phyloP scores from a whole-genome alignment of 2,888 invertebrate species.

The Athalia cordata region DNA sequence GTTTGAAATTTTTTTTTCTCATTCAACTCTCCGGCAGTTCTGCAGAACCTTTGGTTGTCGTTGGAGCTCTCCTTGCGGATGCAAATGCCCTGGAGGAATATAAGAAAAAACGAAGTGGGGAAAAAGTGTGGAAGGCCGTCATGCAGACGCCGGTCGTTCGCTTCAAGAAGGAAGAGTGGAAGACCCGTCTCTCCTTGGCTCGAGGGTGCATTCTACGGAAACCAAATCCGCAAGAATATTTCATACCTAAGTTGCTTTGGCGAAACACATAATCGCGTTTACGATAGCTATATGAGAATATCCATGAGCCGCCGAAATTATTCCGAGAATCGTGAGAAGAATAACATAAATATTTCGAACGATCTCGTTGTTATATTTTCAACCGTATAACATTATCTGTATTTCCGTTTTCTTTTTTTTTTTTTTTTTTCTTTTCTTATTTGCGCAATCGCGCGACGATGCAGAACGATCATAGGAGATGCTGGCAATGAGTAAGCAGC shows the following conservation, averaged over 20 bases:
- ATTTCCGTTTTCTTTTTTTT: background rate
- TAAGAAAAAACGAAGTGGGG: background rate
- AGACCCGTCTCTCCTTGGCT: background rate
- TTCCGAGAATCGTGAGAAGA: too few species aligned
- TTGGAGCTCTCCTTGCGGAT: slow-evolving; percentile 17
- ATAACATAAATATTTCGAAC: too few species aligned
- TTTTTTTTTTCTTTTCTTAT: background rate
- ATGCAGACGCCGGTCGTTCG: slow-evolving; percentile 9
- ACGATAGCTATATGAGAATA: too few species aligned
- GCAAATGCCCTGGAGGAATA: slow-evolving; percentile 35
- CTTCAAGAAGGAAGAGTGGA: slow-evolving; percentile 9
- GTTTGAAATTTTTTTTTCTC: slow-evolving; percentile 30
- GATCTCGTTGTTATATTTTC: too few species aligned
- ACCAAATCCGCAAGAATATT: background rate
- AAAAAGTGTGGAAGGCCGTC: slow-evolving; percentile 32
- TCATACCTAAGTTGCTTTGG: too few species aligned
- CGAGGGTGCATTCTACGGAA: slow-evolving; percentile 2
- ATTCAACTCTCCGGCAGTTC: slow-evolving; percentile 16
- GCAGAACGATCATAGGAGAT: slow-evolving; percentile 13
- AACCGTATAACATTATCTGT: too few species aligned
- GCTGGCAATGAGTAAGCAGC: background rate
- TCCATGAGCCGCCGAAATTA: too few species aligned
- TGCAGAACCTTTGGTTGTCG: slow-evolving; percentile 14
- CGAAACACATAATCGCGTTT: too few species aligned
- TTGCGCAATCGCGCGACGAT: background rate